Percentiles rank a stretch among this genome's conserved stretches.
phyloP scores from a whole-genome alignment of 2,113 vertebrate genomes.

The Probosciger aterrimus region DNA sequence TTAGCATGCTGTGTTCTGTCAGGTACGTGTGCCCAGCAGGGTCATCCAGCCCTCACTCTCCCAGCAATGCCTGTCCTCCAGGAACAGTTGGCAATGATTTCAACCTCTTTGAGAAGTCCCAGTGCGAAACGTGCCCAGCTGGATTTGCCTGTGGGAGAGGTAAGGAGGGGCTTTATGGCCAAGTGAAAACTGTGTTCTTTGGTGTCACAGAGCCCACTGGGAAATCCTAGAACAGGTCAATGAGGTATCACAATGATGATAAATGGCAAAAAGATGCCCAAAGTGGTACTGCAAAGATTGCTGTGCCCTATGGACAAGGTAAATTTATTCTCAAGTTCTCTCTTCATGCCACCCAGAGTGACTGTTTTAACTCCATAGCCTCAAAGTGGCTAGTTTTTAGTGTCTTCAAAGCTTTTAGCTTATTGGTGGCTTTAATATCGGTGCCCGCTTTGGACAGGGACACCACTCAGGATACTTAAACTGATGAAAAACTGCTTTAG shows the following conservation, averaged over 20 bases:
- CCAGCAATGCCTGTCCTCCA: constrained; percentile 78
- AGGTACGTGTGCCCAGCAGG: constrained; percentile 83
- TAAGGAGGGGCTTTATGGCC: constrained; percentile 12
- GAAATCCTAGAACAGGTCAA: not conserved
- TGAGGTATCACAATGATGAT: fast-evolving
- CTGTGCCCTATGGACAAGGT: not conserved
- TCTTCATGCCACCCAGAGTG: not conserved
- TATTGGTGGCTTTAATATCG: not conserved
- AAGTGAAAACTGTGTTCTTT: not conserved
- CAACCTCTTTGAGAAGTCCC: constrained; percentile 81
- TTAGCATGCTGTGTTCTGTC: not conserved
- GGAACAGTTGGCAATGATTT: constrained; percentile 77
- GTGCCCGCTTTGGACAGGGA: not conserved
- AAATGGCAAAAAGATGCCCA: not conserved
- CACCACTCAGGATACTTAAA: fast-evolving
- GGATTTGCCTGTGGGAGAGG: constrained; percentile 81
- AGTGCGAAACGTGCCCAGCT: constrained; percentile 81
- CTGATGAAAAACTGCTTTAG: not conserved
- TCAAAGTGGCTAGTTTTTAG: not conserved
- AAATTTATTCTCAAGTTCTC: not conserved
- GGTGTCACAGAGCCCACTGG: not conserved
- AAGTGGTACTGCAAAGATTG: not conserved
- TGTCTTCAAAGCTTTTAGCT: not conserved
- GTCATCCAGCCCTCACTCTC: constrained; percentile 77
- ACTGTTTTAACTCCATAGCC: not conserved